These are phyloP conservation scores for Diadumene lineata DNA, from an alignment of 92 coral and sea anemone species.

Conservation along the genomic window DNA sequence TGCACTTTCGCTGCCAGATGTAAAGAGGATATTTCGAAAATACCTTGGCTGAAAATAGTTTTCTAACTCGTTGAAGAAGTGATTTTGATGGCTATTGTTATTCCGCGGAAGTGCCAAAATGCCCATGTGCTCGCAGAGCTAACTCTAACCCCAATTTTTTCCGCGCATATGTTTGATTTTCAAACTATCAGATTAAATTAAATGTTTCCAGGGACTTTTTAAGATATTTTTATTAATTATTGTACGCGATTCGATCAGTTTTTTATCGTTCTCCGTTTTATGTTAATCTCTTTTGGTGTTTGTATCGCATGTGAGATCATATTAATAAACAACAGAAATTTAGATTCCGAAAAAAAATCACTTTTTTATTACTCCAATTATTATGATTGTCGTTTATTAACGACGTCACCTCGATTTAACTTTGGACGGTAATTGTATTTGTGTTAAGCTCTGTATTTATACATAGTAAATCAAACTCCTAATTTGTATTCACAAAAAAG, in stretches of 20 bases:
- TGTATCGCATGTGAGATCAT: slow-evolving; percentile 79
- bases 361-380: slow-evolving; percentile 51
- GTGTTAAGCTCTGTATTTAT: slow-evolving; percentile 9
- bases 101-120: slow-evolving; percentile 90
- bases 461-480: slow-evolving; percentile 20
- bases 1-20: slow-evolving; percentile 4
- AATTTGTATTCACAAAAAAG: slow-evolving; percentile 45
- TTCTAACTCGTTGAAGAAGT: slow-evolving; percentile 32
- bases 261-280: slow-evolving; percentile 57
- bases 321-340: slow-evolving; percentile 78
- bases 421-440: slow-evolving; percentile 15
- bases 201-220: neutral
- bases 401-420: slow-evolving; percentile 4
- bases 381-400: slow-evolving; percentile 2
- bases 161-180: slow-evolving; percentile 40
- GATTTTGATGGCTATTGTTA: slow-evolving; percentile 74
- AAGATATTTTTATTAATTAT: slow-evolving; percentile 33
- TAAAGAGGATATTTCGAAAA: neutral
- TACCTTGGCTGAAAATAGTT: slow-evolving; percentile 16
- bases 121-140: slow-evolving; percentile 86
- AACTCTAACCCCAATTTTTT: slow-evolving; percentile 47
- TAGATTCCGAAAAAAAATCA: slow-evolving; percentile 59
- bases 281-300: slow-evolving; percentile 62
- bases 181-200: slow-evolving; percentile 34
- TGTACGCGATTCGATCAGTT: slow-evolving; percentile 17